A percentile compares a stretch with the other conserved stretches of the same genome.
Evolutionary conservation across 2,888 invertebrate genomes (phyloP).

Genomic region (Pammene fasciana): DNA sequence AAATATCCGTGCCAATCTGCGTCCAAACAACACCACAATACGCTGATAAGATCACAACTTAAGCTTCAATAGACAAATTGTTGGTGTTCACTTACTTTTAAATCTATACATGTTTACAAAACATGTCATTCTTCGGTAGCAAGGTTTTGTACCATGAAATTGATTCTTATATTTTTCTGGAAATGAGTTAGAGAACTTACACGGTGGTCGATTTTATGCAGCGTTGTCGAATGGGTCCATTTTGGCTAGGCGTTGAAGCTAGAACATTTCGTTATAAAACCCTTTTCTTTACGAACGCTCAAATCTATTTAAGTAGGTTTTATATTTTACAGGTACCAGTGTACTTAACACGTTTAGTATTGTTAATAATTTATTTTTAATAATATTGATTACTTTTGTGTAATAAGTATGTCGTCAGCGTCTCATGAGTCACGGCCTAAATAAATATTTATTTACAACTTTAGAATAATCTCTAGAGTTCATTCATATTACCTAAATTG

Average conservation of each 20-base stretch:
- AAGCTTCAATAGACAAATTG: constrained; percentile 73
- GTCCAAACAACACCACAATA: constrained; percentile 65
- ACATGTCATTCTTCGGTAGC: constrained; percentile 74
- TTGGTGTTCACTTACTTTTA: constrained; percentile 61
- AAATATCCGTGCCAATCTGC: constrained; percentile 55
- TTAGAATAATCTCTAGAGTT: too few species aligned
- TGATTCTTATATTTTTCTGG: constrained; percentile 59
- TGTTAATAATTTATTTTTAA: too few species aligned
- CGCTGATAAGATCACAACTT: constrained; percentile 75
- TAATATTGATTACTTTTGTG: too few species aligned
- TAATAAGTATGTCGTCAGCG: too few species aligned
- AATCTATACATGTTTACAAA: constrained; percentile 74
- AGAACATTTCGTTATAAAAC: constrained; percentile 9
- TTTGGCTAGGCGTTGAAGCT: constrained; percentile 27
- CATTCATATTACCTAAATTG: too few species aligned
- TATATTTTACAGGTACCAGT: not conserved
- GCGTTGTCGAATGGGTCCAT: constrained; percentile 14
- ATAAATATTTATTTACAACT: too few species aligned
- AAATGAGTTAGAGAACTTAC: constrained; percentile 50
- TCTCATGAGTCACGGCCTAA: too few species aligned
- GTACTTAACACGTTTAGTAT: too few species aligned
- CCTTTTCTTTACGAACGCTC: not conserved
- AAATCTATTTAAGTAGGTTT: too few species aligned
- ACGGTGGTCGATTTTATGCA: constrained; percentile 43
- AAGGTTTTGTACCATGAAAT: constrained; percentile 69